Evolutionary conservation across 2,888 invertebrate genomes (phyloP).

Genomic region (Cheilosia scutellata): DNA sequence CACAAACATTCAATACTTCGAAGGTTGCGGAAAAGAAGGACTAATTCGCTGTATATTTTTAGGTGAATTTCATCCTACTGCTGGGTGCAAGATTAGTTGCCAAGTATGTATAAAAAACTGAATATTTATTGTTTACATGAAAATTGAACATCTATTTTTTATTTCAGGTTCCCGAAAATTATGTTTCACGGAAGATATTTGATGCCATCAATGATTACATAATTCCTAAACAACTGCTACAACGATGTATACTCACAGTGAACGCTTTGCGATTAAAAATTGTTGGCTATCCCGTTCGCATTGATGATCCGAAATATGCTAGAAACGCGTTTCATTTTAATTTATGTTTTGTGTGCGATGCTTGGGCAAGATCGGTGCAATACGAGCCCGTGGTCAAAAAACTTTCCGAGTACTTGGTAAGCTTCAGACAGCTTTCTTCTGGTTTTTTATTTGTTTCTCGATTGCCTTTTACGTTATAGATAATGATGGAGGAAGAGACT

Average conservation of each 20-base stretch:
- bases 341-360: slow-evolving; percentile 96
- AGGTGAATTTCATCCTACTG: slow-evolving; percentile 90
- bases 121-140: neutral
- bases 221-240: slow-evolving; percentile 96
- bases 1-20: slow-evolving; percentile 83
- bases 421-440: slow-evolving; percentile 60
- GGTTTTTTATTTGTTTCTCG: neutral
- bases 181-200: slow-evolving; percentile 96
- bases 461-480: slow-evolving; percentile 83
- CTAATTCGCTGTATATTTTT: slow-evolving; percentile 93
- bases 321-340: slow-evolving; percentile 98
- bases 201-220: slow-evolving; percentile 97
- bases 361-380: slow-evolving; percentile 94
- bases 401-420: slow-evolving; percentile 94
- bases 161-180: slow-evolving; percentile 92
- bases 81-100: slow-evolving; percentile 93
- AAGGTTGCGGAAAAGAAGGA: slow-evolving; percentile 89
- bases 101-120: slow-evolving; percentile 84
- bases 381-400: slow-evolving; percentile 98
- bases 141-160: neutral
- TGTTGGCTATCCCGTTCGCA: slow-evolving; percentile 95
- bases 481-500: slow-evolving; percentile 93
- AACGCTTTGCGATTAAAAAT: slow-evolving; percentile 92
- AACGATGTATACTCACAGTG: slow-evolving; percentile 95
- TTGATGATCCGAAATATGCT: slow-evolving; percentile 94